Percentiles rank a stretch among this genome's conserved stretches.
Evolutionary conservation across 1,140 invertebrate species (phyloP).

Genomic region (Microvelia longipes): DNA sequence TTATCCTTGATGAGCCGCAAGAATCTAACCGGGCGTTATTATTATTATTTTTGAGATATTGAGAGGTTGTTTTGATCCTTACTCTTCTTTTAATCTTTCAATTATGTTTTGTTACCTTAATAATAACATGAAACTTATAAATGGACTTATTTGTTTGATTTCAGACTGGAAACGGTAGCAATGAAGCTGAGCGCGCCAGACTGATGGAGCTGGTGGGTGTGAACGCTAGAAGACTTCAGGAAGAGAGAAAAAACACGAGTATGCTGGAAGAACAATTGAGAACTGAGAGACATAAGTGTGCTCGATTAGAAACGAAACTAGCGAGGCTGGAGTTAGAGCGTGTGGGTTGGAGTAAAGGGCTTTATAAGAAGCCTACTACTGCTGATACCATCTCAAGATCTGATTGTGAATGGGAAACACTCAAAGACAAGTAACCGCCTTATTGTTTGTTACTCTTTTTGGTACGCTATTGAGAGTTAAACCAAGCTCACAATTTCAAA

Average conservation of each 20-base stretch:
- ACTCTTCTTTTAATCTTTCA: too few species aligned
- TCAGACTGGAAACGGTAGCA: too few species aligned
- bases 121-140: too few species aligned
- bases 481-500: too few species aligned
- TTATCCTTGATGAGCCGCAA: too few species aligned
- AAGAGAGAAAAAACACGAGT: slow-evolving; percentile 30
- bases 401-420: slow-evolving; percentile 14
- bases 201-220: slow-evolving; percentile 36
- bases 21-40: too few species aligned
- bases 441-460: background rate
- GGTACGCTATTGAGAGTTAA: too few species aligned
- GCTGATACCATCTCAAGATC: slow-evolving; percentile 6
- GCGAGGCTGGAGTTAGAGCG: slow-evolving; percentile 28
- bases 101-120: too few species aligned
- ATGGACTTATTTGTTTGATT: too few species aligned
- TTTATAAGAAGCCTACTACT: background rate
- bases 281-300: slow-evolving; percentile 25
- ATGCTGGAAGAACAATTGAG: slow-evolving; percentile 25
- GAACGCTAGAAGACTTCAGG: slow-evolving; percentile 34
- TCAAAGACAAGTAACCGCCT: slow-evolving; percentile 11
- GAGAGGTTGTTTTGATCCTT: too few species aligned
- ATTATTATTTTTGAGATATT: too few species aligned
- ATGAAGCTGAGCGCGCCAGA: slow-evolving; percentile 33
- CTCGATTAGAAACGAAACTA: slow-evolving; percentile 28
- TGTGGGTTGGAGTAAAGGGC: slow-evolving; percentile 8